phyloP scores from a whole-genome alignment of 2,113 vertebrate genomes.

The Chlorodrepanis virens region DNA sequence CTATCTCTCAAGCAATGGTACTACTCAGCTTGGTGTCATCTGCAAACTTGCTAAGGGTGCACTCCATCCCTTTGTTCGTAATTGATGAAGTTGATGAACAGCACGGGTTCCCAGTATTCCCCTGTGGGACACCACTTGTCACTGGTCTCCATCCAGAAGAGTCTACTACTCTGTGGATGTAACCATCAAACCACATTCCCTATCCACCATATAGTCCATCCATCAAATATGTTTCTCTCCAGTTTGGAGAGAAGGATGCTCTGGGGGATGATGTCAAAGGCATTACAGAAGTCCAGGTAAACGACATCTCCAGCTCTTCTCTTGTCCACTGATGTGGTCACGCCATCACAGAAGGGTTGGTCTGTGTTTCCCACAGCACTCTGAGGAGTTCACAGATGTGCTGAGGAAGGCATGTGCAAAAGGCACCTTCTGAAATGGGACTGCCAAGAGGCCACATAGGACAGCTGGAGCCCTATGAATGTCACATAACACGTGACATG shows the following conservation, averaged over 20 bases:
- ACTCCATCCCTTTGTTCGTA: neutral
- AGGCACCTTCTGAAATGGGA: neutral
- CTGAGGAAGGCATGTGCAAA: neutral
- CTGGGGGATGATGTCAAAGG: neutral
- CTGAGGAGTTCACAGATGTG: neutral
- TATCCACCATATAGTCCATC: neutral
- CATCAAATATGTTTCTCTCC: neutral
- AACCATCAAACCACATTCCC: neutral
- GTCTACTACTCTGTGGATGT: neutral
- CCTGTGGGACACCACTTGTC: neutral
- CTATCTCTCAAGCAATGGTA: neutral
- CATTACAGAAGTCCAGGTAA: neutral
- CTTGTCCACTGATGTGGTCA: neutral
- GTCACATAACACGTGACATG: neutral
- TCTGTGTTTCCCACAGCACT: neutral
- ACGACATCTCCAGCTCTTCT: neutral
- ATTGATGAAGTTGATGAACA: neutral
- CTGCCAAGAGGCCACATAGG: neutral
- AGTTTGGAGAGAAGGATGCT: neutral
- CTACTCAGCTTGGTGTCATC: neutral
- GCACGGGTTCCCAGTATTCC: neutral
- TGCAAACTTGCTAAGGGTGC: neutral
- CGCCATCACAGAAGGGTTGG: accelerated
- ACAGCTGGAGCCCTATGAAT: neutral
- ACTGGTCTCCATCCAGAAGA: neutral